Percentiles rank a stretch among this genome's conserved stretches.
Evolutionary conservation across 2,797 vertebrate genomes (phyloP).

Genomic region (Melanogrammus aeglefinus): DNA sequence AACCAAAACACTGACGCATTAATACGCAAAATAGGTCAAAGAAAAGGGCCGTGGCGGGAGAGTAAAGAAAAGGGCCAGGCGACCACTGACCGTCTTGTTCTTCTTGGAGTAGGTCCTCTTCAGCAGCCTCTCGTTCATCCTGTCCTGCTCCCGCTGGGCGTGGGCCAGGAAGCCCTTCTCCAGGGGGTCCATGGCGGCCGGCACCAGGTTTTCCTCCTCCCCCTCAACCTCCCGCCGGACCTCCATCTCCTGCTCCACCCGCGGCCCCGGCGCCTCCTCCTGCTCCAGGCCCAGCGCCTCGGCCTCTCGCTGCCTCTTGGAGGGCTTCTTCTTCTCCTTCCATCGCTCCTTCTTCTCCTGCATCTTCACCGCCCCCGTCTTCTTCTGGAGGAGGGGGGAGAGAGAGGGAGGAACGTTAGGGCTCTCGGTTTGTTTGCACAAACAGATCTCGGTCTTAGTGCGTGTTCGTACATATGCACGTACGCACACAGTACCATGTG

Average conservation of each 20-base stretch:
- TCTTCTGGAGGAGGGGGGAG: constrained; percentile 68
- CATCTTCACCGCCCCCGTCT: constrained; percentile 85
- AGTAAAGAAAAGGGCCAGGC: background rate
- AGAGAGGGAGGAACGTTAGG: too few species aligned
- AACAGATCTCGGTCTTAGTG: too few species aligned
- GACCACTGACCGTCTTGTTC: constrained; percentile 83
- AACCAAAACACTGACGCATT: background rate
- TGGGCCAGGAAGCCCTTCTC: constrained; percentile 87
- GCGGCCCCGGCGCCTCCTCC: constrained; percentile 76
- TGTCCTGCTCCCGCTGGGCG: constrained; percentile 82
- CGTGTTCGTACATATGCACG: too few species aligned
- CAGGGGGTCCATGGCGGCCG: constrained; percentile 79
- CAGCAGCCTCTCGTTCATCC: constrained; percentile 84
- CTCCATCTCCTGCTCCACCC: constrained; percentile 83
- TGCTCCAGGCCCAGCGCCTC: constrained; percentile 50
- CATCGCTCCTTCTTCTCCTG: constrained; percentile 85
- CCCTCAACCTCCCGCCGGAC: constrained; percentile 82
- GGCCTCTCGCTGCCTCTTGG: constrained; percentile 79
- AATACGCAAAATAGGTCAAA: background rate
- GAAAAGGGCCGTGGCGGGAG: background rate
- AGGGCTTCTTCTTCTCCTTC: constrained; percentile 79
- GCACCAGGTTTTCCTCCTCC: constrained; percentile 84
- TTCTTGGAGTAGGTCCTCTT: constrained; percentile 90
- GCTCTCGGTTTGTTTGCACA: too few species aligned
- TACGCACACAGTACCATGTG: too few species aligned